Evolutionary conservation across 2,888 invertebrate genomes (phyloP).

Genomic region (Serripes groenlandicus): DNA sequence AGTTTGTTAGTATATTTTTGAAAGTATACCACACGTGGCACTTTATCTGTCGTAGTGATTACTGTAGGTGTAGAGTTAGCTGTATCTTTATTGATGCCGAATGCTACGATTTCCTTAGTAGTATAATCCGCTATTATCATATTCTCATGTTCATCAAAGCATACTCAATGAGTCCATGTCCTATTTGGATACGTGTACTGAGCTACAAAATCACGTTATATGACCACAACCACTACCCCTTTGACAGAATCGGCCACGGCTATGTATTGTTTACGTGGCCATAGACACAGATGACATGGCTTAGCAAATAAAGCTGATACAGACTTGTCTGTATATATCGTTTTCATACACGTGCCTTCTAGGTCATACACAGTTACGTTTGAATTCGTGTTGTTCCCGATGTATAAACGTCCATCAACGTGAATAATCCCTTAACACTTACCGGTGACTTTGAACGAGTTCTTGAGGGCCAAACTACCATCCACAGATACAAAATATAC

Average conservation of each 20-base stretch:
- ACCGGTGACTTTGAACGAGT: background rate
- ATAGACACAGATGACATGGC: background rate
- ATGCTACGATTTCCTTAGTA: no score
- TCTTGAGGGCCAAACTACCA: no score
- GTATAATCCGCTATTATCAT: background rate
- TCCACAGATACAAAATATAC: no score
- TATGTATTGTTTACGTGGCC: background rate
- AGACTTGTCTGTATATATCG: background rate
- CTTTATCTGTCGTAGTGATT: no score
- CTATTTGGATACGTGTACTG: background rate
- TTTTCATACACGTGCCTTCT: background rate
- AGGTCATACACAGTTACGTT: background rate
- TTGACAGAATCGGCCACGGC: background rate
- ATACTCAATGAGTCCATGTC: background rate
- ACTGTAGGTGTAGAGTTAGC: no score
- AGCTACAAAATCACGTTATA: background rate
- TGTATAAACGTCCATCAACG: no score
- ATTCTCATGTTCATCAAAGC: no score
- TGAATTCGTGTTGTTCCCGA: background rate
- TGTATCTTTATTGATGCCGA: no score
- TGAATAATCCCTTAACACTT: no score
- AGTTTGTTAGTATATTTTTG: no score
- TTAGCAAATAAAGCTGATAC: background rate
- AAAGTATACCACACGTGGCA: no score
- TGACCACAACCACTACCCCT: background rate